Evolutionary conservation across 2,113 vertebrate species (phyloP), one percentile per base, ranked within the genome.

Genomic region (Cryptotis parvus): DNA sequence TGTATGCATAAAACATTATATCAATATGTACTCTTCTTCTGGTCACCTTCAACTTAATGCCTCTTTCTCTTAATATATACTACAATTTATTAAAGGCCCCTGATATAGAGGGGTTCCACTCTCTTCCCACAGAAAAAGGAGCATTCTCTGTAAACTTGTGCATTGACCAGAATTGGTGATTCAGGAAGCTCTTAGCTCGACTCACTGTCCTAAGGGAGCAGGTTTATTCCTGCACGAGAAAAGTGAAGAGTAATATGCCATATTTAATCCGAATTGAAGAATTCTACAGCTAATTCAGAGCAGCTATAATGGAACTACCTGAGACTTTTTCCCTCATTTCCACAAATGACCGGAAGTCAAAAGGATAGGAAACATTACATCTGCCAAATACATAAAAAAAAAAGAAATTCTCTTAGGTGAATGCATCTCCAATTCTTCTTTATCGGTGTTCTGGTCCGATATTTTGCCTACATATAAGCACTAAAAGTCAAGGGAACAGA

Each of bases 1-100:
- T 63, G 35, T 65, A 90, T 77, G 35, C 37, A 24, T 39, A 78
- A 69, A 16, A 89, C 87, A 85, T 66, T 43, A 74, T 55, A 69
- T 41, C 86, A 37, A 58, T 20, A 89, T 84, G 31, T 39, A 66
- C 15, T 45, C 31, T 35, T 73, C 6, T 37, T 91, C 75, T 78
- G 33, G 31, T 91, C n/a, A n/a, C 35, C 20, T 87, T 84, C n/a
- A 78, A 41, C 12, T 87, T 61, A 11, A 58, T 35, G n/a, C 1
- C 43, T 82, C 65, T 70, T 91, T 84, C 43, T 26, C 43, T 45
- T 87, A 76, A 43, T 26, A 39, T 81, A 2, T 12, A 41, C 9
- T 86, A 15, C 55, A 73, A 72, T 68, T 76, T 76, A 29, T 65
- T 29, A 29, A n/a, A n/a, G n/a, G 35, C 10, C 14, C 33, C 31